Evolutionary conservation across 2,113 vertebrate species (phyloP).

Genomic region (Rhinogobius similis): DNA sequence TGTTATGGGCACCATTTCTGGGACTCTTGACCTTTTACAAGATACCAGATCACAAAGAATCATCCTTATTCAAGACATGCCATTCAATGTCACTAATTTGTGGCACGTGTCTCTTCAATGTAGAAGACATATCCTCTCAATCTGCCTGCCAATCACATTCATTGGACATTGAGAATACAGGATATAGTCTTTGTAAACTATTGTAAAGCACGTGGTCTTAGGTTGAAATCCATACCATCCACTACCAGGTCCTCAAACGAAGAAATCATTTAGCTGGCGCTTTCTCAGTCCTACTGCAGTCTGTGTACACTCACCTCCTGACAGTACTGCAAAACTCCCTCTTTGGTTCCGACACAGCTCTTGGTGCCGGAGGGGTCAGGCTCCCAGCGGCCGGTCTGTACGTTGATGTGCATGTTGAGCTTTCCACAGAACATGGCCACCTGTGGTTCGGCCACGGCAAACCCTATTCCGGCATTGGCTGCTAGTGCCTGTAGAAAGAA

Average conservation of each 20-base stretch:
- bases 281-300: neutral
- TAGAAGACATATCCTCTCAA: too few relatives aligned
- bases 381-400: conserved; percentile 97
- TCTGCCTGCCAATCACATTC: too few relatives aligned
- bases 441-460: conserved; percentile 93
- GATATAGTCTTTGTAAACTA: too few relatives aligned
- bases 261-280: neutral
- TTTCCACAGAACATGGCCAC: conserved; percentile 98
- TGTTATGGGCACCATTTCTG: neutral
- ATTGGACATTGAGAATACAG: too few relatives aligned
- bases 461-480: conserved; percentile 90
- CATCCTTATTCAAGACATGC: too few relatives aligned
- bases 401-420: conserved; percentile 97
- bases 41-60: too few relatives aligned
- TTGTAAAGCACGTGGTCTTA: too few relatives aligned
- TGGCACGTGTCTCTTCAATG: too few relatives aligned
- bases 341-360: conserved; percentile 89
- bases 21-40: neutral
- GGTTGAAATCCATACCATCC: too few relatives aligned
- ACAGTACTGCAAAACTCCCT: conserved; percentile 94
- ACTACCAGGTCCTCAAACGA: neutral
- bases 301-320: conserved; percentile 86
- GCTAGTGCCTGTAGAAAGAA: conserved; percentile 83
- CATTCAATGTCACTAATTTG: too few relatives aligned
- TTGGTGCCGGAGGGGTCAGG: conserved; percentile 88